phyloP scores from a whole-genome alignment of 2,888 invertebrate genomes.

The Graphium colonna region DNA sequence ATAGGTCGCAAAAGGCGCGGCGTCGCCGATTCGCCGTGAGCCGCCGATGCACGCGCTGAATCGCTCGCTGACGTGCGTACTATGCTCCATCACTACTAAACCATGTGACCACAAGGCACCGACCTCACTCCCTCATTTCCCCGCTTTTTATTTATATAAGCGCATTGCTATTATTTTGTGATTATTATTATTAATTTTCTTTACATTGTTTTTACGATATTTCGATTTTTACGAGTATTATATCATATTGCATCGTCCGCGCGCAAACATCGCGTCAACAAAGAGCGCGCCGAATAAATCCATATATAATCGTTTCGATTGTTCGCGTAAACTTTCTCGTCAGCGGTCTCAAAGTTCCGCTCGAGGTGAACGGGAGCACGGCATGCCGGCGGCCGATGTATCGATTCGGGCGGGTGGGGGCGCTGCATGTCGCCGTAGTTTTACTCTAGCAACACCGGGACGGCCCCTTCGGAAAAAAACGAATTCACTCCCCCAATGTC shows the following conservation, averaged over 20 bases:
- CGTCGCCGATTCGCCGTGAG: not conserved
- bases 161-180: not conserved
- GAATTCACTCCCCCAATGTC: conserved; percentile 25
- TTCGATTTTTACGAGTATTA: not conserved
- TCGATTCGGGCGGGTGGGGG: conserved; percentile 10
- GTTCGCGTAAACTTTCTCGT: too few relatives aligned
- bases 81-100: not conserved
- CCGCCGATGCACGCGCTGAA: not conserved
- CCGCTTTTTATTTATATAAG: not conserved
- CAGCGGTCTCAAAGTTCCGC: too few relatives aligned
- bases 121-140: not conserved
- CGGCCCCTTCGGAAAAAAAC: conserved; percentile 19
- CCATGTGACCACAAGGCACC: not conserved
- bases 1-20: not conserved
- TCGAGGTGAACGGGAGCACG: too few relatives aligned
- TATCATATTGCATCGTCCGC: not conserved
- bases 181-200: too few relatives aligned
- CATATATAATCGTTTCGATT: too few relatives aligned
- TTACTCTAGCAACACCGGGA: conserved; percentile 27
- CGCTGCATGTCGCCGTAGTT: conserved; percentile 12
- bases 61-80: not conserved
- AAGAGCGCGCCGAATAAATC: not conserved
- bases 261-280: too few relatives aligned
- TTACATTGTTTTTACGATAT: not conserved
- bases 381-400: conserved; percentile 11